Evolutionary conservation across 1,140 invertebrate species (phyloP), one percentile per base, ranked within the genome.

Genomic region (Coboldia fuscipes): DNA sequence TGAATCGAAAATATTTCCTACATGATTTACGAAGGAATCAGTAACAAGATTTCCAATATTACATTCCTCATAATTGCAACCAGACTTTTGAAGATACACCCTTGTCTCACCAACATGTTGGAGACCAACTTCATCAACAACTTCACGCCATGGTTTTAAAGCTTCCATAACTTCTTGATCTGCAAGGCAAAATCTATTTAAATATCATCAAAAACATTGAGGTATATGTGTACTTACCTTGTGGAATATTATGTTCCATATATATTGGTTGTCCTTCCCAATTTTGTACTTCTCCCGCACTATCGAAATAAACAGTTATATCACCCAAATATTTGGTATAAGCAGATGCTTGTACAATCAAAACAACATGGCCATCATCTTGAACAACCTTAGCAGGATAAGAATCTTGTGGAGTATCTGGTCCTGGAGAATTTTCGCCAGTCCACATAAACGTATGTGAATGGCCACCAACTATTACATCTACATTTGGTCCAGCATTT

Each of bases 381-480:
- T 75, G 68, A 0, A 45, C 58, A 1, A 79, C 62, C 7, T 72
- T 56, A 0, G 70, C 65, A 2, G 78, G 78, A 55, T 83, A 83
- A 2, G 57, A 47, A 8, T 68, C 74, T 8, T 40, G 42, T 0
- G 68, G 53, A 0, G 34, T 54, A 30, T 76, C 68, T 0, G 52
- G 54, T 3, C 65, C 68, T 0, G 68, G 68, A 0, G 64, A 61
- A 2, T 50, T 40, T 7, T 42, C 47, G 19, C 66, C 29, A 2
- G 58, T 64, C 46, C 65, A 83, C 0, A 85, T 58, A 39, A 86
- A 69, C 0, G 77, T 78, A 45, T 90, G 81, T 4, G 77, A 77
- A 46, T 92, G 85, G n/a, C 75, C 79, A 10, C 85, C 85, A 16
- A 92, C 77, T 38, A 92, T 80, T 1, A 80, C 66, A 37, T 78